Evolutionary conservation across 2,797 vertebrate genomes (phyloP).

Genomic region (Phataginus tricuspis): DNA sequence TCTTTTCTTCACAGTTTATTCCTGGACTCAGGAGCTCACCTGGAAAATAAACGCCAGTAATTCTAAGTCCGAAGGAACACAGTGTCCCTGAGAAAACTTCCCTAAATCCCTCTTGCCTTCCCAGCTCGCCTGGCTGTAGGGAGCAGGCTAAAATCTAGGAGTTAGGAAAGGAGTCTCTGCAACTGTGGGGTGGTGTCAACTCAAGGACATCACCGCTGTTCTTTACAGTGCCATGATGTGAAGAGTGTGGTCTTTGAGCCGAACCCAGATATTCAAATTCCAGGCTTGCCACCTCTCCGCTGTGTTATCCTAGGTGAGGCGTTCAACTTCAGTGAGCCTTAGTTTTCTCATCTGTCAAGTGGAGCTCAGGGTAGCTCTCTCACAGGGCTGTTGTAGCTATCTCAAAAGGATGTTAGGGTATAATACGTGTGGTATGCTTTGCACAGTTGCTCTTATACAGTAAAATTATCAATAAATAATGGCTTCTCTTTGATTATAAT

Average conservation of each 20-base stretch:
- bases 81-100: background rate
- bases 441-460: background rate
- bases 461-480: background rate
- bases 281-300: background rate
- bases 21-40: constrained; percentile 3
- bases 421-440: background rate
- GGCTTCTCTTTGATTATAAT: background rate
- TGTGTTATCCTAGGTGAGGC: background rate
- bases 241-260: background rate
- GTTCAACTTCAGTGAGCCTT: background rate
- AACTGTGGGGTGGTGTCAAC: background rate
- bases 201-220: background rate
- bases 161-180: background rate
- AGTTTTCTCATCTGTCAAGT: background rate
- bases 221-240: background rate
- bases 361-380: background rate
- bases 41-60: constrained; percentile 39
- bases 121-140: background rate
- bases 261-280: background rate
- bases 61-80: background rate
- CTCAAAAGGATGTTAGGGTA: background rate
- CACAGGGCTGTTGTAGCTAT: background rate
- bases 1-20: constrained; percentile 48
- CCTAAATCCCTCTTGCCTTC: background rate
- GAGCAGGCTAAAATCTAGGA: background rate